These are phyloP conservation scores for Laticauda laticaudata DNA, from an alignment of 2,113 vertebrate genomes.

Conservation along the genomic window DNA sequence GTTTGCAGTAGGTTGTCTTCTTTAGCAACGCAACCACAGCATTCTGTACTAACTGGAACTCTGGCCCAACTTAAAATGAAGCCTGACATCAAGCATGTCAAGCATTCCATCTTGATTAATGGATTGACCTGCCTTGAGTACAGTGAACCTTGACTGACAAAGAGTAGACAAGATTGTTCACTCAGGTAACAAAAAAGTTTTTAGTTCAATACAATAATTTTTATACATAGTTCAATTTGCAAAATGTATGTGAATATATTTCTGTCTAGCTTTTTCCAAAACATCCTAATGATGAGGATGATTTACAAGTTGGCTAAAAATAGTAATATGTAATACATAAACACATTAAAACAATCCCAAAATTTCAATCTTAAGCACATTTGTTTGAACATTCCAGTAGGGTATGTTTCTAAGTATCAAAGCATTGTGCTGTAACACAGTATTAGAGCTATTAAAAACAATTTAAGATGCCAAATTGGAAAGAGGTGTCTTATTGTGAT, in stretches of 20 bases:
- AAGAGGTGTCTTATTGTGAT: not conserved
- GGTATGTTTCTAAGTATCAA: not conserved
- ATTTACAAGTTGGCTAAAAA: not conserved
- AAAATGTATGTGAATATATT: not conserved
- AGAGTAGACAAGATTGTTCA: not conserved
- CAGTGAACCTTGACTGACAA: not conserved
- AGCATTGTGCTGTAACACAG: not conserved
- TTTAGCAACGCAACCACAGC: not conserved
- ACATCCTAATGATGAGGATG: not conserved
- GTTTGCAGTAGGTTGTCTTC: not conserved
- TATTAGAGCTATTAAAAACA: not conserved
- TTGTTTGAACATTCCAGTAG: not conserved
- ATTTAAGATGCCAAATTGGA: not conserved
- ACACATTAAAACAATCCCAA: not conserved
- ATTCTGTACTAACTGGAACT: not conserved
- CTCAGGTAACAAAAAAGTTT: not conserved
- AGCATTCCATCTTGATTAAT: not conserved
- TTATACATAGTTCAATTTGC: not conserved
- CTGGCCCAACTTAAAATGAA: not conserved
- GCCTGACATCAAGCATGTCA: not conserved
- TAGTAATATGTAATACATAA: not conserved
- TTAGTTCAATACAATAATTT: not conserved
- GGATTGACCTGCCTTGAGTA: not conserved
- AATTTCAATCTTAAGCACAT: not conserved
- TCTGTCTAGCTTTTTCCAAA: not conserved